phyloP scores from a whole-genome alignment of 2,888 invertebrate species.

The Melinopterus prodromus region DNA sequence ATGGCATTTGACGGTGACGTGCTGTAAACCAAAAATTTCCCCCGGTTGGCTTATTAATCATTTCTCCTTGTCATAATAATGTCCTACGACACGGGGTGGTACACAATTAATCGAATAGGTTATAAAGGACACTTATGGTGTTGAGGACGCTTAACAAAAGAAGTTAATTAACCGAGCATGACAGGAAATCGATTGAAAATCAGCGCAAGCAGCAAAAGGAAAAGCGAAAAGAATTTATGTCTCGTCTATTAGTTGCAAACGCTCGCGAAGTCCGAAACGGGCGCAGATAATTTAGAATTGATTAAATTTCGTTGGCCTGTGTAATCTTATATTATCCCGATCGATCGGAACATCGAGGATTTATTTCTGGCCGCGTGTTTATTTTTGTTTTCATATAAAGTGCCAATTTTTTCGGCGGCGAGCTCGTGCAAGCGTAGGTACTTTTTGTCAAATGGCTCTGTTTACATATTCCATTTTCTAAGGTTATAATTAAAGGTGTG shows the following conservation, averaged over 20 bases:
- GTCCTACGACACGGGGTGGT: conserved; percentile 43
- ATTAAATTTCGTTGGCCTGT: too few species aligned
- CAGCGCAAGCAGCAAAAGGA: neutral
- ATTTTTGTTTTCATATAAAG: conserved; percentile 35
- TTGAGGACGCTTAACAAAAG: conserved; percentile 22
- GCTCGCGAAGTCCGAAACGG: too few species aligned
- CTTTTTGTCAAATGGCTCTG: conserved; percentile 37
- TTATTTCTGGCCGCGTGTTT: conserved; percentile 28
- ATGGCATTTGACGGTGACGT: conserved; percentile 17
- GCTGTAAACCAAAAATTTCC: conserved; percentile 17
- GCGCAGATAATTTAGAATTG: too few species aligned
- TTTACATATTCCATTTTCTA: conserved; percentile 35
- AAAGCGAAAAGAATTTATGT: too few species aligned
- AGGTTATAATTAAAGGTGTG: conserved; percentile 17
- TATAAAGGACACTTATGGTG: conserved; percentile 47
- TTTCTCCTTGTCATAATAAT: conserved; percentile 22
- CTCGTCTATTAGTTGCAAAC: too few species aligned
- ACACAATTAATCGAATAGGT: conserved; percentile 46
- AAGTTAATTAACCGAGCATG: conserved; percentile 30
- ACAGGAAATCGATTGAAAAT: conserved; percentile 24
- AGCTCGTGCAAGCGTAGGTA: conserved; percentile 6
- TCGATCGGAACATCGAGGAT: conserved; percentile 15
- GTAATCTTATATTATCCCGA: neutral
- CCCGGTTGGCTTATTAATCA: conserved; percentile 18
- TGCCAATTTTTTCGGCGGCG: conserved; percentile 33